Evolutionary conservation across 2,797 vertebrate species (phyloP), one percentile per base, ranked within the genome.

Genomic region (Spheniscus humboldti): DNA sequence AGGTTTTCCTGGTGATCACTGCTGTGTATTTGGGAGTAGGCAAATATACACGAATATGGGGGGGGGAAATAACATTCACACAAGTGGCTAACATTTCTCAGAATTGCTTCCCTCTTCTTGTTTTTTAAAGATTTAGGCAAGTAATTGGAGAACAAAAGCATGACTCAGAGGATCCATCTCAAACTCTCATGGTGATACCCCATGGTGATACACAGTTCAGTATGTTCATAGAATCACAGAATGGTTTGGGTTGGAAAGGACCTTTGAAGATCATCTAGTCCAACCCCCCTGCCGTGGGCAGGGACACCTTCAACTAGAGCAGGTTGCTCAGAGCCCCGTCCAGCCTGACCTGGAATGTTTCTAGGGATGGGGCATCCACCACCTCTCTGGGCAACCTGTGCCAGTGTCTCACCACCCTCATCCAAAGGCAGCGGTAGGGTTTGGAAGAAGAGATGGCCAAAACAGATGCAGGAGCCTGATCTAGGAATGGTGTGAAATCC

Each of bases 401-500:
- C 2, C 63, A 76, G 53, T 0, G 71, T 3, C 4, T 27, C n/a
- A 25, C 13, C 13, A 25, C 35, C 13, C 31, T 72, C 22, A 41
- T 0, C 57, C 41, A 47, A 30, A 50, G 55, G 10, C 28, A 43
- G 0, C 0, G 1, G 2, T 17, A 68, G 28, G 14, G 4, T 83
- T 56, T 81, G 60, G 55, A 60, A 63, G 72, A 50, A 59, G 62
- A 72, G 19, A 3, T 7, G 13, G 2, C 16, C 50, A 37, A 9
- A 89, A 23, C 5, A 55, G 48, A 18, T 43, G 13, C 52, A 68
- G 53, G 37, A 84, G 7, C 22, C 28, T 30, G 11, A 35, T 8
- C 24, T 6, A 33, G 48, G 33, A 55, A 9, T 2, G 1, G 4
- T 20, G 11, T 37, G 14, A 52, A 79, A 39, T 48, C 28, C 50